Evolutionary conservation across 1,140 invertebrate genomes (phyloP), one percentile per base, ranked within the genome.

Genomic region (Aphaenogaster floridana): DNA sequence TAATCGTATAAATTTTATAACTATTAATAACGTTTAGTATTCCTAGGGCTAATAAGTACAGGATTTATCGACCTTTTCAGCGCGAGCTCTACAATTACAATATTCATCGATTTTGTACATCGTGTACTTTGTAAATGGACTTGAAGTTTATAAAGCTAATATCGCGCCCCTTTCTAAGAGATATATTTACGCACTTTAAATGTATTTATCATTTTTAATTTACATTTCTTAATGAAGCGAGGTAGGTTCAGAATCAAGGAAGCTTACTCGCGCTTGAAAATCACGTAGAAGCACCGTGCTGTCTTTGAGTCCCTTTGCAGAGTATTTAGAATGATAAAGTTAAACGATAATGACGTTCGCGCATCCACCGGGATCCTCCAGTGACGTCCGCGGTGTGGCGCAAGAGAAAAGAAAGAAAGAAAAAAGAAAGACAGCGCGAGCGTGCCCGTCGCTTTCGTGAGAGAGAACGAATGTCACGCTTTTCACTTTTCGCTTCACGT

Each of bases 381-480:
- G 28, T 36, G 54, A 84, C 34, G 64, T 76, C 71, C 54, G 69
- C 34, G 48, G 57, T 36, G 13, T 36, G 13, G 57, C 13, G 78
- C 11, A 54, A 34, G 45, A 21, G n/a, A 36, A 48, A 68, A 68
- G n/a, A 15, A 61, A 61, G 8, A 59, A 28, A 64, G 2, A 42
- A 34, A 74, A 74, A 39, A 54, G 50, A 66, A 77, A 63, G 42
- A 28, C 69, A 84, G 54, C 80, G 28, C 52, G 42, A 76, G 71
- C 66, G 71, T 85, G 63, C 61, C 66, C 52, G 84, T 78, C 61
- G 89, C 66, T 69, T 90, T 83, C 61, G 71, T 79, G 89, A 88
- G 81, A 90, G 89, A 86, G 86, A 88, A 91, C 80, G 81, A 90
- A 90, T 72, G 86, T 91, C 54, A 78, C 63, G 81, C 85, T 88